Conservation (phyloP, 2,888 invertebrate genomes). For the Mesorhabditis sp. region DNA sequence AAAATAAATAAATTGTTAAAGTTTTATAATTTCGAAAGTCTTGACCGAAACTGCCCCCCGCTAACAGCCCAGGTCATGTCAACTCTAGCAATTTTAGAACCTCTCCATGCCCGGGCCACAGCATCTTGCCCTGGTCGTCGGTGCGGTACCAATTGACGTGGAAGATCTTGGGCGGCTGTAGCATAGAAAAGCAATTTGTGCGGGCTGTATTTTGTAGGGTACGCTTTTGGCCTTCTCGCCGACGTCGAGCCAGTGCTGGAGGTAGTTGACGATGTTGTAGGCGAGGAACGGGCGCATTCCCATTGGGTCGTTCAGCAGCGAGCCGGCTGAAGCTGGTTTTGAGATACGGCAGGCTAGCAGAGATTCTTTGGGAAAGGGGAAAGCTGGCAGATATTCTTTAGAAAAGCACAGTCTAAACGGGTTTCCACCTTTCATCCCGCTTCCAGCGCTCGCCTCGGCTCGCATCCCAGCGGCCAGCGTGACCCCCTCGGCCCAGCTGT, state of each 20-base stretch:
- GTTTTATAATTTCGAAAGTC: no score
- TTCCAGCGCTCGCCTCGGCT: conserved; percentile 68
- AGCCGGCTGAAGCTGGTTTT: not conserved
- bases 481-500: conserved; percentile 57
- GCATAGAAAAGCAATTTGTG: not conserved
- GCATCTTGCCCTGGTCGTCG: conserved; percentile 72
- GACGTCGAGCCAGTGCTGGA: conserved; percentile 90
- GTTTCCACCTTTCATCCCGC: conserved; percentile 10
- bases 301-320: conserved; percentile 78
- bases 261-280: conserved; percentile 92
- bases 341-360: not conserved
- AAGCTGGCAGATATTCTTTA: not conserved
- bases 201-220: not conserved
- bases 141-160: conserved; percentile 99
- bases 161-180: conserved; percentile 66
- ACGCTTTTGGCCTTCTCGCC: conserved; percentile 63
- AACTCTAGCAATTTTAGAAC: not conserved
- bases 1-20: no score
- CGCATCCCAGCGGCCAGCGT: conserved; percentile 88
- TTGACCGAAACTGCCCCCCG: no score
- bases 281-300: conserved; percentile 98
- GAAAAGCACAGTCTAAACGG: no score
- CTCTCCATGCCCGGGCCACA: conserved; percentile 97
- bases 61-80: no score
- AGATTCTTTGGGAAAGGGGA: not conserved